Conservation (phyloP, 1,140 invertebrate genomes). For the Halictus rubicundus region DNA sequence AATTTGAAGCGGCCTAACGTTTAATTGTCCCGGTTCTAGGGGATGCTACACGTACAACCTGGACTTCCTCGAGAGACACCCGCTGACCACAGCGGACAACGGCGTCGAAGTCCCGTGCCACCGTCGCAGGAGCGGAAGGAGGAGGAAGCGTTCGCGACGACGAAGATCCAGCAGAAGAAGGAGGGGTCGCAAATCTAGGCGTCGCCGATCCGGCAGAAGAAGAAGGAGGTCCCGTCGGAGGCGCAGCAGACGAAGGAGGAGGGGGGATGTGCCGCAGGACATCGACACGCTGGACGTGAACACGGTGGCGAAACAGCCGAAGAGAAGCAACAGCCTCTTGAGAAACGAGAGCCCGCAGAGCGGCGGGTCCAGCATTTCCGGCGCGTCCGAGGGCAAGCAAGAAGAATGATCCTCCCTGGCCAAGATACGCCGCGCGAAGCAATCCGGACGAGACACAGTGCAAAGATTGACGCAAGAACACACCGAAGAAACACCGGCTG, state of each 20-base stretch:
- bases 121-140: not conserved
- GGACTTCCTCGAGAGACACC: constrained; percentile 27
- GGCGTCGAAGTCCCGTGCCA: constrained; percentile 11
- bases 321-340: constrained; percentile 4
- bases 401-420: not conserved
- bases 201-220: not conserved
- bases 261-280: not conserved
- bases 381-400: not conserved
- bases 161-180: not conserved
- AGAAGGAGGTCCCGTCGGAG: constrained; percentile 12
- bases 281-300: not conserved
- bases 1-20: too few relatives aligned
- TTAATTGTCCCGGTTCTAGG: constrained; percentile 24
- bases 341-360: constrained; percentile 16
- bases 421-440: not conserved
- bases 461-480: constrained; percentile 16
- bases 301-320: constrained; percentile 6
- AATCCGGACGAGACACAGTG: not conserved
- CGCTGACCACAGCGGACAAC: not conserved
- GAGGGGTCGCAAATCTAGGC: not conserved
- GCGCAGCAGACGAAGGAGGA: not conserved
- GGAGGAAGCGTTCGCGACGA: not conserved
- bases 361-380: constrained; percentile 9
- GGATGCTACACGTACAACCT: constrained; percentile 63
- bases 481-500: not conserved